These are phyloP conservation scores for Antheraea yamamai DNA, from an alignment of 2,888 invertebrate genomes.

Conservation along the genomic window DNA sequence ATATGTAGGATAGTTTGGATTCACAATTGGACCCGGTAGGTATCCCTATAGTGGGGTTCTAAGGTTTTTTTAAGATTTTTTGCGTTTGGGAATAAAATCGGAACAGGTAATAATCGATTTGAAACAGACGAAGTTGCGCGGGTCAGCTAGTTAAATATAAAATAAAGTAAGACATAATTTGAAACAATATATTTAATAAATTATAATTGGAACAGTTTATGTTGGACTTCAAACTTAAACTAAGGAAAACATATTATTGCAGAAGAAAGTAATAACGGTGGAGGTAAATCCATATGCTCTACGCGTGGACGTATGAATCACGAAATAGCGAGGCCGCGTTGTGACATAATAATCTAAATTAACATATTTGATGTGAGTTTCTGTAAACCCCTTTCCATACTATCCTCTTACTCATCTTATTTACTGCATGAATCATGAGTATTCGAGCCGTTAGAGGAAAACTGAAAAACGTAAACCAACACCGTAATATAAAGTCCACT, in stretches of 20 bases:
- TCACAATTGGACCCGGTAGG: too few relatives aligned
- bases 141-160: background rate
- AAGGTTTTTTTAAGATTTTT: too few relatives aligned
- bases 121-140: too few relatives aligned
- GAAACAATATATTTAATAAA: background rate
- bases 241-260: conserved; percentile 46
- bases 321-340: conserved; percentile 56
- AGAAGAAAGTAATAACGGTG: conserved; percentile 80
- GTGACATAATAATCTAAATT: conserved; percentile 80
- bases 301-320: conserved; percentile 69
- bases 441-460: conserved; percentile 38
- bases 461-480: conserved; percentile 23
- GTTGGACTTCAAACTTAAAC: conserved; percentile 6
- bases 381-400: conserved; percentile 62
- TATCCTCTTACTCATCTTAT: conserved; percentile 62
- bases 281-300: conserved; percentile 51
- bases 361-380: conserved; percentile 65
- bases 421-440: conserved; percentile 44
- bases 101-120: too few relatives aligned
- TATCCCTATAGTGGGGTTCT: too few relatives aligned
- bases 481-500: background rate
- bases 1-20: too few relatives aligned
- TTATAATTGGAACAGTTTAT: background rate
- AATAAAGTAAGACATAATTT: background rate
- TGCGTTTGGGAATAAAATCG: too few relatives aligned